Evolutionary conservation across 2,797 vertebrate species (phyloP), one percentile per base, ranked within the genome.

Genomic region (Takifugu ocellatus): DNA sequence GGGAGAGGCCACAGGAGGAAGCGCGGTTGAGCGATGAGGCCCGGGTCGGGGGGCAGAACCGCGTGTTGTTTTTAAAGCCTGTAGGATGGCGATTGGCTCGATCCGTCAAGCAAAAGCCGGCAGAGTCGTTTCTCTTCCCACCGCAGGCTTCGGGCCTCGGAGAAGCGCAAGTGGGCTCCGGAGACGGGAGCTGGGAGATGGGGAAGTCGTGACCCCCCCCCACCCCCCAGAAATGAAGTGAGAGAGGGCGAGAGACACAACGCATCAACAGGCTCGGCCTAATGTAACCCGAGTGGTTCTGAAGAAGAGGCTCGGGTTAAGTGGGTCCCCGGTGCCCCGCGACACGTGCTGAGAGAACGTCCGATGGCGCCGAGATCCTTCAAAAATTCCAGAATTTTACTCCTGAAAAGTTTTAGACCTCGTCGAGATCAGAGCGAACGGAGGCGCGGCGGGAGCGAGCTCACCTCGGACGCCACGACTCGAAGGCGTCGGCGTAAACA

Each of bases 61-160:
- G 25, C 54, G 49, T 25, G 50, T 71, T 63, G 70, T 81, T 66
- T 78, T 63, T 60, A 84, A 83, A 83, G 78, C 62, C 49, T 75
- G 84, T 48, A 44, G 75, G 75, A 70, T 75, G 60, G 66, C 16
- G 56, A 68, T 75, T 59, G 77, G 75, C 59, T 59, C 45, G 68
- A 76, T 68, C 82, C 87, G 84, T 92, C 84, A 78, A 84, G 89
- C 85, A 89, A 90, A 86, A 72, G 80, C 59, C 68, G 79, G 82
- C 66, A 57, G 59, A 60, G 70, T 66, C 72, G 84, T 87, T 72
- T 77, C 86, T 84, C 82, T 84, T 64, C 76, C 62, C 58, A 76
- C 88, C 79, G 62, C 84, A 89, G 82, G 72, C 86, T 56, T 79
- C 74, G 51, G 66, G 63, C 11, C 75, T 49, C 63, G 44, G 73